Base-by-base conservation (phyloP, 2,797 vertebrate genomes). In the Taeniopygia guttata region DNA sequence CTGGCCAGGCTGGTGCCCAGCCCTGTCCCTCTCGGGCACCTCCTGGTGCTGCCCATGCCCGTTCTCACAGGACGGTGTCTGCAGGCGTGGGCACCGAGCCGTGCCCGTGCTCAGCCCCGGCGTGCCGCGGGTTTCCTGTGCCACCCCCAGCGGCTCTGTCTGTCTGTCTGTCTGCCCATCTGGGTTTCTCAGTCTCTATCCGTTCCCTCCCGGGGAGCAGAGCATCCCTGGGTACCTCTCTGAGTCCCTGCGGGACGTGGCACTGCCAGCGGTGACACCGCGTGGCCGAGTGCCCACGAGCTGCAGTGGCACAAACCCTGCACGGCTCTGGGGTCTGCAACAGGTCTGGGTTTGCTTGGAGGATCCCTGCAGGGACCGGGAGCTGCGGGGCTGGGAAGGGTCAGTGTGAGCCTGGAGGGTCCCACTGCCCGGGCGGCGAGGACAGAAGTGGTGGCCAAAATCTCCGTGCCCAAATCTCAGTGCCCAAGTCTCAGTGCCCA, bases 41-140 rank as follows among this genome's bases (percentile, higher is more conserved):
- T 64, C 45, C 1, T 27, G 42, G 7, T 56, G 29, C 30, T 11
- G 68, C 43, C 16, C 0, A 6, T 0, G 11, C 58, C 52, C 1
- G 17, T 76, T 77, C 52, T 14, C 25, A 0, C 2, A 1, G 79
- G 36, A 7, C 34, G 4, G 1, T 4, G 17, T 76, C 84, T 84
- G 87, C 70, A 62, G 87, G 40, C 0, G 4, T 54, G 36, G 21
- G 91, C 93, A 49, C 66, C 1, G 69, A 93, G 69, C 87, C 17
- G n/a, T 92, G 91, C 66, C 3, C 3, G 18, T 1, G 27, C 84
- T 75, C 87, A 51, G 84, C 72, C 76, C 60, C 1, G 55, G 8
- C 7, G 3, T 82, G 89, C 74, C 51, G 11, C 93, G 63, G 90
- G 87, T 74, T 93, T 94, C 95, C 94, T 91, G 91, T 82, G 89